A percentile compares a stretch with the other conserved stretches of the same genome.
Evolutionary conservation across 1,140 invertebrate species (phyloP).

Genomic region (Drosophila suzukii): DNA sequence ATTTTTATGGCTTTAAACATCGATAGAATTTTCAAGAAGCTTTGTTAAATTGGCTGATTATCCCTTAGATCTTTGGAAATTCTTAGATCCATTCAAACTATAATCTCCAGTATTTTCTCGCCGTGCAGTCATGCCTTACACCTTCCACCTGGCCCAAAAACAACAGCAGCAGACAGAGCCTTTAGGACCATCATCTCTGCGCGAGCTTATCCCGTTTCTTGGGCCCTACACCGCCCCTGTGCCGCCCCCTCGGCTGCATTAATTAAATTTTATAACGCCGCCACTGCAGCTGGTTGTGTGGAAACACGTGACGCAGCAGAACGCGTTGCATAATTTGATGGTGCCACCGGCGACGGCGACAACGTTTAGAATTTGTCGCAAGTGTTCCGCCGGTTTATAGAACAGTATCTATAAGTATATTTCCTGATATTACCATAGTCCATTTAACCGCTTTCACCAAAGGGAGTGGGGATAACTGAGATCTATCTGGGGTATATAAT

Average conservation of each 20-base stretch:
- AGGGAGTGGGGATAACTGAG: background rate
- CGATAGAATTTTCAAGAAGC: too few relatives aligned
- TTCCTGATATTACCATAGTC: slow-evolving; percentile 3
- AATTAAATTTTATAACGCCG: slow-evolving; percentile 77
- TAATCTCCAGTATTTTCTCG: background rate
- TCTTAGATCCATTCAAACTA: too few relatives aligned
- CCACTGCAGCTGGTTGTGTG: slow-evolving; percentile 48
- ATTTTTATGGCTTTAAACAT: too few relatives aligned
- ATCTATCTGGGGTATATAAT: background rate
- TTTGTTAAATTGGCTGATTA: too few relatives aligned
- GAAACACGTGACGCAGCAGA: slow-evolving; percentile 71
- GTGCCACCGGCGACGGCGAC: slow-evolving; percentile 42
- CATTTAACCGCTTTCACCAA: background rate
- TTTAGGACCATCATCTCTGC: slow-evolving; percentile 37
- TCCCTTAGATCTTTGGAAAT: too few relatives aligned
- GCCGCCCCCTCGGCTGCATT: slow-evolving; percentile 47
- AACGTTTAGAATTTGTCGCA: slow-evolving; percentile 64
- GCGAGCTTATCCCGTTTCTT: slow-evolving; percentile 40
- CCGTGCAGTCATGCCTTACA: slow-evolving; percentile 11
- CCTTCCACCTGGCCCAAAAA: slow-evolving; percentile 40
- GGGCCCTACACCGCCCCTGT: slow-evolving; percentile 8
- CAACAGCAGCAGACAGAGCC: slow-evolving; percentile 56
- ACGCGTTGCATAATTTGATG: slow-evolving; percentile 70
- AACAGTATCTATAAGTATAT: background rate
- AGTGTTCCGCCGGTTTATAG: slow-evolving; percentile 4